Evolutionary conservation across 2,113 vertebrate genomes (phyloP).

Genomic region (Equus quagga): DNA sequence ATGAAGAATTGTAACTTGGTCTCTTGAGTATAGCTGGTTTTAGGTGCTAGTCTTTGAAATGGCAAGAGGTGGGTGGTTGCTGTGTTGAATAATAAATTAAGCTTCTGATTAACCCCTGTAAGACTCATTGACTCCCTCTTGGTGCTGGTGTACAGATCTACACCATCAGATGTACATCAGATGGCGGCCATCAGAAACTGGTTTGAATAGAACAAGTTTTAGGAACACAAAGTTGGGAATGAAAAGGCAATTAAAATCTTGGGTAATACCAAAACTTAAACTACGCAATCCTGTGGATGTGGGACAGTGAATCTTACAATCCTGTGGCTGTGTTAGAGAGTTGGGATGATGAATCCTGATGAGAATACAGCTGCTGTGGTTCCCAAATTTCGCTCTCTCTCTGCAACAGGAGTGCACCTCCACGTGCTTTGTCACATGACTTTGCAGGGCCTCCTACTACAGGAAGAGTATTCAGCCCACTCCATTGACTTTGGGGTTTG

Average conservation of each 20-base stretch:
- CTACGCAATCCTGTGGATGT: not conserved
- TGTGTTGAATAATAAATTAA: not conserved
- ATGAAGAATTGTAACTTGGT: not conserved
- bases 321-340: not conserved
- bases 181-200: too few relatives aligned
- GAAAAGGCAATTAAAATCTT: not conserved
- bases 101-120: not conserved
- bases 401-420: not conserved
- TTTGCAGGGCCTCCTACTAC: not conserved
- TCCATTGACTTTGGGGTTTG: not conserved
- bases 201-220: not conserved
- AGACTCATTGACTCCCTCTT: too few relatives aligned
- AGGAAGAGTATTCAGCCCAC: not conserved
- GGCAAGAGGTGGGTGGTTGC: not conserved
- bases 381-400: not conserved
- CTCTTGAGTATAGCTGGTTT: not conserved
- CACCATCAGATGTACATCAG: too few relatives aligned
- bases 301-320: not conserved
- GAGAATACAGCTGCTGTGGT: not conserved
- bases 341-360: not conserved
- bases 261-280: not conserved
- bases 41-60: slow-evolving; percentile 16
- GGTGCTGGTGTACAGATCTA: too few relatives aligned
- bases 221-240: not conserved
- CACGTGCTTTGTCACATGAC: not conserved